Conservation (phyloP, 2,797 vertebrate genomes). For the Pitangus sulphuratus region DNA sequence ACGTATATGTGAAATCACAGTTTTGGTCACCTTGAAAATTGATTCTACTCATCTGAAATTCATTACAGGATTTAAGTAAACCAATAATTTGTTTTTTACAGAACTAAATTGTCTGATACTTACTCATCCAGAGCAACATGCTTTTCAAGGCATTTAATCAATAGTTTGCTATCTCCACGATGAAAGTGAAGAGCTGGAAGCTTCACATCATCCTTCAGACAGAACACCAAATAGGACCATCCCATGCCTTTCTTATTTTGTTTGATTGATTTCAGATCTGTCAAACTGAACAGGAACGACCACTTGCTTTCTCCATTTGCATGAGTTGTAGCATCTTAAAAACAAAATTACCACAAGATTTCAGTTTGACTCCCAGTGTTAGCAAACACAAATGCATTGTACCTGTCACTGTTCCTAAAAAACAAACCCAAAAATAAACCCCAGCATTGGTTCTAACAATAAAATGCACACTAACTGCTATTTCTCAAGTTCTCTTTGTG, state of each 20-base stretch:
- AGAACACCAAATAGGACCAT: conserved; percentile 89
- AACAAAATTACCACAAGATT: conserved; percentile 55
- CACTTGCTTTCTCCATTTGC: conserved; percentile 87
- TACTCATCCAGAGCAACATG: conserved; percentile 88
- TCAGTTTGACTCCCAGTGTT: conserved; percentile 28
- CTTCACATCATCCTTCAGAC: conserved; percentile 84
- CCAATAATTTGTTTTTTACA: neutral
- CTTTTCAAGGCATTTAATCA: conserved; percentile 89
- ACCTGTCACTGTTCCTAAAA: neutral
- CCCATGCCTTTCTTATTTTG: conserved; percentile 88
- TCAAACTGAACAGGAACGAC: conserved; percentile 88
- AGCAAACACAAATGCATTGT: neutral
- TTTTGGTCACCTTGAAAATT: neutral
- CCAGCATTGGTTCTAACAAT: neutral
- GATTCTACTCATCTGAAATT: neutral
- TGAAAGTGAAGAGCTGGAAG: conserved; percentile 93
- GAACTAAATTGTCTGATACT: conserved; percentile 75
- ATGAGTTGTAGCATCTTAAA: conserved; percentile 84
- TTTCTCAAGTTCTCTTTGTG: neutral
- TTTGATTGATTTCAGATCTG: conserved; percentile 88
- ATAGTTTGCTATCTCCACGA: conserved; percentile 87
- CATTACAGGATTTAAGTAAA: neutral
- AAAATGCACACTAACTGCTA: neutral
- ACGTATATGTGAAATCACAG: neutral
- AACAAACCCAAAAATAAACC: neutral